These are phyloP conservation scores for Lepilemur septentrionalis DNA, from an alignment of 2,797 vertebrate genomes.

Conservation along the genomic window DNA sequence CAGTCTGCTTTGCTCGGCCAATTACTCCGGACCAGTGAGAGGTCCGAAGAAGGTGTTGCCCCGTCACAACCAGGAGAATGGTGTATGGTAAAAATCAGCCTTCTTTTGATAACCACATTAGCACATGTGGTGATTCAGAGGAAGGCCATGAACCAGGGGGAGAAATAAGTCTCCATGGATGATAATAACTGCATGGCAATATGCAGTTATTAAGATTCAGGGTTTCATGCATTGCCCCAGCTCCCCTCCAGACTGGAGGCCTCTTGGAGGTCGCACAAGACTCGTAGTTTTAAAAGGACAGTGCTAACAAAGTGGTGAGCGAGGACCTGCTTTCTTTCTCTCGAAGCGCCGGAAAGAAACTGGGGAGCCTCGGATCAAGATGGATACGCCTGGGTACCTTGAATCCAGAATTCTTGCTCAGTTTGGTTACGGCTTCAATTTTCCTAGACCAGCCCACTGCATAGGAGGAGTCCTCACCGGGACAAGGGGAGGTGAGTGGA, in stretches of 20 bases:
- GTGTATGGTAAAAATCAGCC: slow-evolving; percentile 92
- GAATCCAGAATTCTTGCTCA: slow-evolving; percentile 73
- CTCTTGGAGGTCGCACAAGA: slow-evolving; percentile 77
- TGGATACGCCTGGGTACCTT: slow-evolving; percentile 71
- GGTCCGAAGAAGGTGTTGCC: slow-evolving; percentile 81
- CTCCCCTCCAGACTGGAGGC: slow-evolving; percentile 70
- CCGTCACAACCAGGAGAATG: slow-evolving; percentile 85
- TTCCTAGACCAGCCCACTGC: slow-evolving; percentile 74
- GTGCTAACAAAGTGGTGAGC: slow-evolving; percentile 94
- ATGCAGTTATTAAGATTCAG: slow-evolving; percentile 91
- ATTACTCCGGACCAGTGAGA: slow-evolving; percentile 85
- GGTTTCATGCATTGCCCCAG: slow-evolving; percentile 92
- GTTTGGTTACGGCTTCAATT: slow-evolving; percentile 67
- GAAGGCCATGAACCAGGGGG: slow-evolving; percentile 84
- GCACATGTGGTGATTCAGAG: slow-evolving; percentile 91
- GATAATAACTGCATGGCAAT: slow-evolving; percentile 91
- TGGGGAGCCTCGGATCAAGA: slow-evolving; percentile 76
- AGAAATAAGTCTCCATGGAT: slow-evolving; percentile 80
- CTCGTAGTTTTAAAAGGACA: slow-evolving; percentile 81
- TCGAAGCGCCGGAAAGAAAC: slow-evolving; percentile 84
- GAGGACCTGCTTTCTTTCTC: slow-evolving; percentile 89
- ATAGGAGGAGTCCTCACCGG: slow-evolving; percentile 67
- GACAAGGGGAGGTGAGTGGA: slow-evolving; percentile 37
- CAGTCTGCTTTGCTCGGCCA: slow-evolving; percentile 82
- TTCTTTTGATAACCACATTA: slow-evolving; percentile 94